Evolutionary conservation across 2,113 vertebrate species (phyloP).

Genomic region (Piliocolobus tephrosceles): DNA sequence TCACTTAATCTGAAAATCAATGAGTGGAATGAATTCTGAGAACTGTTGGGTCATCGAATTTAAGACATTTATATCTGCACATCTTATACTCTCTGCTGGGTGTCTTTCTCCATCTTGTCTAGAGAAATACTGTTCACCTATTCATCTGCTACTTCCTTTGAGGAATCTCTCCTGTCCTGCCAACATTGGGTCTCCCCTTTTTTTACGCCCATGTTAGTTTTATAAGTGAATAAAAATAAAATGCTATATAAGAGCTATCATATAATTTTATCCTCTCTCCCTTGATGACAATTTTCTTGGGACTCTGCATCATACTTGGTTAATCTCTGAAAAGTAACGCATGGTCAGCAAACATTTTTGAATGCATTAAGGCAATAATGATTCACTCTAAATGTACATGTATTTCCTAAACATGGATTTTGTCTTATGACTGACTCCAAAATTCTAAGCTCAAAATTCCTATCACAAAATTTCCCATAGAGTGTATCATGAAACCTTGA

Average conservation of each 20-base stretch:
- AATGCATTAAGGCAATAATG: neutral
- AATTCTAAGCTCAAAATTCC: neutral
- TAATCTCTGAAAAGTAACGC: neutral
- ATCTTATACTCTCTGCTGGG: neutral
- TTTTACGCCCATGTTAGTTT: neutral
- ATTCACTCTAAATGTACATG: neutral
- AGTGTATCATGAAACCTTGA: neutral
- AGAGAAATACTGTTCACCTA: neutral
- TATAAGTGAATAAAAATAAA: neutral
- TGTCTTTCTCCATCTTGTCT: neutral
- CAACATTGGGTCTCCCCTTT: neutral
- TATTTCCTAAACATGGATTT: constrained; percentile 13
- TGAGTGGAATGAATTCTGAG: neutral
- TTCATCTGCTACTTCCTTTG: neutral
- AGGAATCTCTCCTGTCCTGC: neutral
- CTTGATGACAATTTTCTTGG: neutral
- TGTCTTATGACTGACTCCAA: neutral
- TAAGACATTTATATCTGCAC: neutral
- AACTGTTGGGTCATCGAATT: neutral
- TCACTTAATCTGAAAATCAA: neutral
- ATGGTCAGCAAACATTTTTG: neutral
- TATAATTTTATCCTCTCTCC: neutral
- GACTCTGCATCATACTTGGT: neutral
- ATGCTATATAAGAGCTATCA: neutral
- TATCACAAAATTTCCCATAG: neutral